A percentile compares a stretch with the other conserved stretches of the same genome.
Conservation (phyloP, 2,113 vertebrate genomes). For the Eubucco bourcierii region DNA sequence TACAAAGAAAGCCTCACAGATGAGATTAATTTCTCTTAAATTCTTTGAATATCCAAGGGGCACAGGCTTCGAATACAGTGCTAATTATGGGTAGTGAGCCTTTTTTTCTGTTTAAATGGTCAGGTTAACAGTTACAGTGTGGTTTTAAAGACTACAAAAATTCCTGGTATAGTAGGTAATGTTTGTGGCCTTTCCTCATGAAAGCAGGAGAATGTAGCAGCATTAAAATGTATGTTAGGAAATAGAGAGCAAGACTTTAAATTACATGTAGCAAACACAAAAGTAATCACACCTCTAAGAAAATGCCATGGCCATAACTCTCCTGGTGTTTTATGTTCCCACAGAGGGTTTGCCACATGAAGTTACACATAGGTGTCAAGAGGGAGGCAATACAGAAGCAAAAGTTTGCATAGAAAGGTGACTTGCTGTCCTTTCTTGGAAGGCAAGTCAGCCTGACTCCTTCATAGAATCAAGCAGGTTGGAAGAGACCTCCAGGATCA, state of each 20-base stretch:
- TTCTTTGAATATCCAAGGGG: slow-evolving; percentile 46
- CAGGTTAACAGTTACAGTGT: slow-evolving; percentile 2
- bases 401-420: not conserved
- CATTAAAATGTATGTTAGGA: not conserved
- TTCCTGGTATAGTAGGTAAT: slow-evolving; percentile 41
- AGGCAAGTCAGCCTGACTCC: not conserved
- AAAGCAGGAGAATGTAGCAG: not conserved
- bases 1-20: slow-evolving; percentile 39
- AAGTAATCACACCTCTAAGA: not conserved
- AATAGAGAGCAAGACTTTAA: not conserved
- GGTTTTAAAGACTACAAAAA: slow-evolving; percentile 40
- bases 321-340: not conserved
- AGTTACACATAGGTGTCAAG: not conserved
- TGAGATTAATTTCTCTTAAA: slow-evolving; percentile 41
- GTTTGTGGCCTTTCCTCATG: not conserved
- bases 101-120: slow-evolving; percentile 18
- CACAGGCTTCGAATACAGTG: not conserved
- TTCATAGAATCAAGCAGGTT: not conserved
- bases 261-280: not conserved
- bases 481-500: too few species aligned
- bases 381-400: not conserved
- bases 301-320: not conserved
- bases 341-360: not conserved
- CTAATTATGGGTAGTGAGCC: slow-evolving; percentile 12
- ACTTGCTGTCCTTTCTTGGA: fast-evolving